Base-by-base conservation (phyloP, 2,797 vertebrate species). In the Neostethus bicornis region DNA sequence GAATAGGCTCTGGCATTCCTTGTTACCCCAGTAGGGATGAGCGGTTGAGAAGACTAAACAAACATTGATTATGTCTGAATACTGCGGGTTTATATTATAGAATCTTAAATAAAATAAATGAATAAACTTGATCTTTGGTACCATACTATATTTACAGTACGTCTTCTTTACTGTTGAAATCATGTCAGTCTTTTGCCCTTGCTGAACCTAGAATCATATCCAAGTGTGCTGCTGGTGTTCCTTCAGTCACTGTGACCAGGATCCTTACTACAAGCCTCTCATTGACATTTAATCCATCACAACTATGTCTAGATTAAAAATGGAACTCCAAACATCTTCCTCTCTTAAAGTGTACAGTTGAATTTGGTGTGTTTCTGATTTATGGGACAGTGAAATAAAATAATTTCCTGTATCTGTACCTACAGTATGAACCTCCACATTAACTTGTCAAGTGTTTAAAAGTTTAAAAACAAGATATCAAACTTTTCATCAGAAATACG, bases 401-500 rank as follows among this genome's bases (percentile, higher is more conserved):
- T n/a, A n/a, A n/a, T n/a, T n/a, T n/a, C n/a, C n/a, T n/a, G n/a
- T n/a, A n/a, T n/a, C n/a, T n/a, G n/a, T n/a, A n/a, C n/a, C 5
- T n/a, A 41, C 11, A 3, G 5, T 1, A 39, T n/a, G n/a, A n/a
- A n/a, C n/a, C n/a, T n/a, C n/a, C 28, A 11, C 12, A 21, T 31
- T 17, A 20, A 42, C 21, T 16, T 23, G 10, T 4, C 13, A 8
- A 53, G 51, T 10, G 9, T 39, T 19, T 39, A 19, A 47, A 52
- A 1, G 11, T 37, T 39, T 13, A 45, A 10, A 31, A 2, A 2
- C 46, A 8, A 48, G 51, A 25, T 4, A 47, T 43, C 8, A 34
- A 16, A 53, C 53, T 24, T 20, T 45, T 63, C 4, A 45, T 14
- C 52, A 38, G 14, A 61, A 55, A 53, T 3, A 21, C 23, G 12